These are phyloP conservation scores for Rutpela maculata DNA, from an alignment of 2,888 invertebrate species.

Conservation along the genomic window DNA sequence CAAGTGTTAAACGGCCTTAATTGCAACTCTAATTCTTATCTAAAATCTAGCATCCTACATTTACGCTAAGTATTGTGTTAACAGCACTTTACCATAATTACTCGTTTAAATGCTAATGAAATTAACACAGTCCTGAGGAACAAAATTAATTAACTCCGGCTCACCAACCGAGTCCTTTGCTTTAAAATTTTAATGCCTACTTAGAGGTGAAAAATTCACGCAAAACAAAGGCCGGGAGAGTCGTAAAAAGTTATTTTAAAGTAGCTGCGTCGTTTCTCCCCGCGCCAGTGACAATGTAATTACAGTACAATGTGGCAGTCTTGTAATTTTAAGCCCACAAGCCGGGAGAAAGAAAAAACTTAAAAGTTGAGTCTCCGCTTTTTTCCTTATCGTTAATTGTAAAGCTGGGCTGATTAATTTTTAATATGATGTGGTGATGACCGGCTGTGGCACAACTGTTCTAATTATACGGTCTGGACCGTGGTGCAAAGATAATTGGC, in stretches of 20 bases:
- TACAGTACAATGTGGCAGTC: conserved; percentile 50
- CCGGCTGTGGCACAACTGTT: conserved; percentile 70
- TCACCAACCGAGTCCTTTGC: conserved; percentile 37
- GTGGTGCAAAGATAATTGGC: conserved; percentile 62
- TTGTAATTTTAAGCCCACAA: conserved; percentile 47
- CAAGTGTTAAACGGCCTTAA: conserved; percentile 55
- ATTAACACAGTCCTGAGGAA: conserved; percentile 57
- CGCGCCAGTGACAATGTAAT: conserved; percentile 53
- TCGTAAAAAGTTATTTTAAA: conserved; percentile 47
- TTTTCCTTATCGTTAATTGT: conserved; percentile 66
- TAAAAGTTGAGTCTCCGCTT: conserved; percentile 48
- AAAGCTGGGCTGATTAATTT: conserved; percentile 70
- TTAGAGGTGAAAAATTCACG: conserved; percentile 49
- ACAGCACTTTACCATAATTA: conserved; percentile 59
- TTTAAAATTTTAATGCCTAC: conserved; percentile 50
- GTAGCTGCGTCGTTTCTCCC: conserved; percentile 35
- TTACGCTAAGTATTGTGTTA: conserved; percentile 56
- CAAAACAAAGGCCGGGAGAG: conserved; percentile 41
- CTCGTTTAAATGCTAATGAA: conserved; percentile 61
- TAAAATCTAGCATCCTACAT: conserved; percentile 55
- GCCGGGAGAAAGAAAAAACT: conserved; percentile 34
- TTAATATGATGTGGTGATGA: conserved; percentile 69
- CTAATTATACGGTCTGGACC: conserved; percentile 67
- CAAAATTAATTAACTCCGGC: conserved; percentile 52
- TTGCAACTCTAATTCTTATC: conserved; percentile 55